Percentiles rank a stretch among this genome's conserved stretches.
These are phyloP conservation scores for Pipra filicauda DNA, from an alignment of 2,113 vertebrate genomes.

Conservation along the genomic window DNA sequence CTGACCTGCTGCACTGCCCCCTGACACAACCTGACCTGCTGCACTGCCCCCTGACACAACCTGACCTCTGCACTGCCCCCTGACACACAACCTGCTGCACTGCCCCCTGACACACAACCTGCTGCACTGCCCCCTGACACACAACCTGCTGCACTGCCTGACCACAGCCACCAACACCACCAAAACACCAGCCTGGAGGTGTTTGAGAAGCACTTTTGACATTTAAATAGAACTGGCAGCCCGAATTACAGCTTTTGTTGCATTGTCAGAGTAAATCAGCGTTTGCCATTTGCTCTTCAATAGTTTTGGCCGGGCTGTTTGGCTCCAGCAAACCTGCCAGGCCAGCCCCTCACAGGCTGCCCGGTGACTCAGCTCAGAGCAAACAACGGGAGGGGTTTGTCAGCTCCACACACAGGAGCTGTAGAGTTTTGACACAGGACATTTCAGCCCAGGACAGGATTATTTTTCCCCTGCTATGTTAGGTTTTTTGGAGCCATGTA, in stretches of 20 bases:
- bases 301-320: neutral
- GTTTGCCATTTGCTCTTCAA: neutral
- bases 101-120: too few relatives aligned
- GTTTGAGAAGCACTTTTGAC: neutral
- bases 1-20: too few relatives aligned
- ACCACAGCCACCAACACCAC: neutral
- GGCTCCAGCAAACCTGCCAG: neutral
- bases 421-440: neutral
- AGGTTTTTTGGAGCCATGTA: neutral
- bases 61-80: too few relatives aligned
- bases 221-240: neutral
- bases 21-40: too few relatives aligned
- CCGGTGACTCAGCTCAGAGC: neutral
- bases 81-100: too few relatives aligned
- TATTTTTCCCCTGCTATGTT: neutral
- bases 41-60: too few relatives aligned
- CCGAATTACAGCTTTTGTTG: slow-evolving; percentile 11
- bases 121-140: too few relatives aligned
- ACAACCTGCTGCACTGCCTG: accelerated
- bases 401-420: neutral
- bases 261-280: neutral
- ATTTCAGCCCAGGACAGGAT: neutral
- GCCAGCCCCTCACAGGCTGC: neutral
- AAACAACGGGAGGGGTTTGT: neutral
- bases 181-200: accelerated